phyloP scores from a whole-genome alignment of 1,140 invertebrate species.

The Sarcophaga bullata region DNA sequence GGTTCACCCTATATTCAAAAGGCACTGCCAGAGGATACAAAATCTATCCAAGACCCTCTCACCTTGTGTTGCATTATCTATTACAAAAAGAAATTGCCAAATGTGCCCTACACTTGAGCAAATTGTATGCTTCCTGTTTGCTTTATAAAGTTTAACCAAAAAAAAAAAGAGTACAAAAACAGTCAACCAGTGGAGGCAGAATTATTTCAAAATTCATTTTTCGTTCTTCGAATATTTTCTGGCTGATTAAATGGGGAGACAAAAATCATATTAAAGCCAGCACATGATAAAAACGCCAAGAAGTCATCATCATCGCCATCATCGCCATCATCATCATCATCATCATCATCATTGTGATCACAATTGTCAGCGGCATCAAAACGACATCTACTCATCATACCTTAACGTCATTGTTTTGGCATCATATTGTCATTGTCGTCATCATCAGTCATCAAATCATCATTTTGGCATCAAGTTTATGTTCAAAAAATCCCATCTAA shows the following conservation, averaged over 20 bases:
- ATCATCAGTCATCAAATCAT: conserved; percentile 11
- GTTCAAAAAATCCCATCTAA: background rate
- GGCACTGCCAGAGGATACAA: too few relatives aligned
- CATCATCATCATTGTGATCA: background rate
- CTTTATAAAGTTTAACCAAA: background rate
- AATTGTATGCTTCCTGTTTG: conserved; percentile 1
- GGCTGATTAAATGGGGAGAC: conserved; percentile 19
- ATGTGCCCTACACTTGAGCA: background rate
- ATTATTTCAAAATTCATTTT: conserved; percentile 34
- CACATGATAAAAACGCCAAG: conserved; percentile 39
- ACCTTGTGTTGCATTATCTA: too few relatives aligned
- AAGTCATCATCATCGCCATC: conserved; percentile 23
- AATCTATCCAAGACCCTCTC: too few relatives aligned
- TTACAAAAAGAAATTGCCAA: too few relatives aligned
- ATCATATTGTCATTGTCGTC: conserved; percentile 12
- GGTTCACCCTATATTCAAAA: too few relatives aligned
- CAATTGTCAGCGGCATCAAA: too few relatives aligned
- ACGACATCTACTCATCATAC: too few relatives aligned
- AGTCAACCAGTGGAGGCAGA: background rate
- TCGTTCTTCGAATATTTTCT: conserved; percentile 33
- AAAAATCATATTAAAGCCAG: conserved; percentile 39
- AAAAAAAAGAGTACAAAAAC: background rate
- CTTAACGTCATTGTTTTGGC: background rate
- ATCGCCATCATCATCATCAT: background rate
- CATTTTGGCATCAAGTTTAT: conserved; percentile 1